These are phyloP conservation scores for Battus philenor DNA, from an alignment of 1,140 invertebrate species.

Conservation along the genomic window DNA sequence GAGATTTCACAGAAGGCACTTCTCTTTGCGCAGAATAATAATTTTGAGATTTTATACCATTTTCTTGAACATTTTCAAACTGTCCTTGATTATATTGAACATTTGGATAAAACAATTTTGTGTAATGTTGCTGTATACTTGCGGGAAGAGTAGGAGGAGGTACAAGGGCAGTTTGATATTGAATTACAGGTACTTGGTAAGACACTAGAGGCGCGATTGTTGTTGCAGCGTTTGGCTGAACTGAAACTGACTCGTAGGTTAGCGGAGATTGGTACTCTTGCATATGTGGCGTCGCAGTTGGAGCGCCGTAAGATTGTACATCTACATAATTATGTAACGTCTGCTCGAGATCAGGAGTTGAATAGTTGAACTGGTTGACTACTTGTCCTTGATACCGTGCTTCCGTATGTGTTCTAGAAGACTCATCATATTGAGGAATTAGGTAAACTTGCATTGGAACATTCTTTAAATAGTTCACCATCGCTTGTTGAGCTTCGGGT, in stretches of 20 bases:
- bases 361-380: conserved; percentile 28
- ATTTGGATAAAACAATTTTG: conserved; percentile 2
- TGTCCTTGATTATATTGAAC: neutral
- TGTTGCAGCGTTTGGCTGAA: conserved; percentile 40
- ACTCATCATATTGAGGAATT: conserved; percentile 59
- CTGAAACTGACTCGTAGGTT: conserved; percentile 42
- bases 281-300: conserved; percentile 42
- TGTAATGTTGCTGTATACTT: conserved; percentile 23
- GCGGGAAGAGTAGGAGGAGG: conserved; percentile 38
- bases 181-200: conserved; percentile 50
- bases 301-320: conserved; percentile 42
- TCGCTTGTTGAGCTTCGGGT: conserved; percentile 36
- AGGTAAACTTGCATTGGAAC: conserved; percentile 66
- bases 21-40: conserved; percentile 42
- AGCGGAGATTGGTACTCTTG: conserved; percentile 40
- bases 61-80: conserved; percentile 41
- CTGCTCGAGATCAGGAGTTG: conserved; percentile 34
- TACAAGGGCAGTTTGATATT: conserved; percentile 41
- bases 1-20: conserved; percentile 29
- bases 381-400: conserved; percentile 31
- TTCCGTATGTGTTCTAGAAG: conserved; percentile 20
- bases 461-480: conserved; percentile 58
- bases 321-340: conserved; percentile 47
- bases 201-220: conserved; percentile 40
- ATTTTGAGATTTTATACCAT: conserved; percentile 36